Base-by-base conservation (phyloP, 2,797 vertebrate genomes). In the Hypotaenidia okinawae region DNA sequence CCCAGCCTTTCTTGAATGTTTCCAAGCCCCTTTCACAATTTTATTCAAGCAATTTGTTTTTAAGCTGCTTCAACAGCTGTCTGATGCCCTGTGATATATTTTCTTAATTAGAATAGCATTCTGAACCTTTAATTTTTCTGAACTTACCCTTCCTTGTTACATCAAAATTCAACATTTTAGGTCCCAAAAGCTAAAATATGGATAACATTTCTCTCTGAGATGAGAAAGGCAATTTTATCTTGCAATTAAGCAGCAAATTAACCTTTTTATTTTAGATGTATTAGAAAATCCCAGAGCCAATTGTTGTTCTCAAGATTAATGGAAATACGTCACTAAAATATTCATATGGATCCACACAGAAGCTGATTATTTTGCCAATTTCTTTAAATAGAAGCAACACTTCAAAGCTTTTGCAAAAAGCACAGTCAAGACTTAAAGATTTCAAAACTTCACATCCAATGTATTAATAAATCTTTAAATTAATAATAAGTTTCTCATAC, bases 401-500 rank as follows among this genome's bases (percentile, higher is more conserved):
- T 73, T 95, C 35, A 91, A 87, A 93, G 28, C 12, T 93, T 64
- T 64, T 74, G 24, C 57, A 67, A 57, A 80, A 90, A 43, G 3
- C 10, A 54, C 13, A 14, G 16, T 47, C 2, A 12, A 41, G 28
- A 72, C 17, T 73, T 72, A 45, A 62, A 43, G 32, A 76, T 66
- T 57, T 49, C 4, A 6, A 90, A 95, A 69, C 41, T 58, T 83
- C 78, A 54, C 39, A 61, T 61, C 61, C 12, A 41, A 89, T 61
- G 54, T 80, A 51, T 30, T 55, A 80, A 4, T 35, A 89, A 84
- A 47, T 47, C 62, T 77, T 93, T 47, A 86, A 33, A 16, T 76
- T 88, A 68, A 30, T 61, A 58, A 24, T 43, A 64, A 17, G 6
- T 67, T 96, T 96, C 51, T 93, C 97, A 77, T 98, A 98, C 98